Base-by-base conservation (phyloP, 2,888 invertebrate species). In the Dryobota labecula region DNA sequence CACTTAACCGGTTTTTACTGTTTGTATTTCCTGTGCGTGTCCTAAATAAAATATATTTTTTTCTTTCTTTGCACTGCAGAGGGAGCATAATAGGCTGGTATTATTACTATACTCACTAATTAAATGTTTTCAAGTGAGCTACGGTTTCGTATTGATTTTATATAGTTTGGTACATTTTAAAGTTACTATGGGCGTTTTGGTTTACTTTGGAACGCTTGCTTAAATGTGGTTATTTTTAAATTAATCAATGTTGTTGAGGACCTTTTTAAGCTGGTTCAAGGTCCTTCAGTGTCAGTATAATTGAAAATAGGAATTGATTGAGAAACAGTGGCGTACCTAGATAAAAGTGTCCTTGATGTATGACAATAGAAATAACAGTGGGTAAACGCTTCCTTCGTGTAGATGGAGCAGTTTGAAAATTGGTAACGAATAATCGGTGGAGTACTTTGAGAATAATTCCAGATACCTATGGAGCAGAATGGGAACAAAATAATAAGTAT, bases 121-220 rank as follows among this genome's bases (percentile, higher is more conserved):
- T n/a, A 57, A 57, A 77, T 18, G 6, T 38, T 57, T 30, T 33
- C 43, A 33, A 77, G 30, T 51, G 20, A 6, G 20, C 11, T 20
- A 38, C 2, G 7, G 20, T 60, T 57, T 51, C 58, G n/a, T 72
- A 65, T 71, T 61, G 43, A 73, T 63, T 68, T 56, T 20, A 51
- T 15, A 62, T 53, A 70, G 11, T 54, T 82, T 70, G 24, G 33
- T 43, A 75, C 64, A 15, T 27, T 33, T 45, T 62, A 5, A 79
- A 54, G 41, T 65, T 38, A 30, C n/a, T 7, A 47, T 54, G 54
- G 15, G 45, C 15, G 45, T 67, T 47, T 56, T 49, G 30, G 69
- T 80, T 80, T 73, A 71, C 67, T 82, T 74, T 83, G 68, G 76
- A 64, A 53, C 36, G 30, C 54, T 45, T 18, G 41, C n/a, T 51